phyloP scores from a whole-genome alignment of 1,140 invertebrate species.

The Bombus pyrosoma region DNA sequence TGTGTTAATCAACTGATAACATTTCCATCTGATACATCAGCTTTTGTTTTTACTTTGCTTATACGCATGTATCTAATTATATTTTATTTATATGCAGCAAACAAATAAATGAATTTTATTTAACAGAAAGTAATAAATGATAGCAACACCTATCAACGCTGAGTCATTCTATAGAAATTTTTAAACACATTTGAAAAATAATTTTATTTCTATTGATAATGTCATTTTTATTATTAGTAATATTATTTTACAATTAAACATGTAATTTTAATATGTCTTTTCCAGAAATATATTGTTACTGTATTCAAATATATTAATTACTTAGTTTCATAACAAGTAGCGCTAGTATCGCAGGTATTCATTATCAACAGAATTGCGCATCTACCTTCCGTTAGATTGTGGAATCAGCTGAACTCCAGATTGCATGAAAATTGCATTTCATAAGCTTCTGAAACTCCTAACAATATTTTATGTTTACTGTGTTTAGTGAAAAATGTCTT shows the following conservation, averaged over 20 bases:
- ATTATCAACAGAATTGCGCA: neutral
- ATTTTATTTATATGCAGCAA: neutral
- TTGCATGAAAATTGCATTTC: neutral
- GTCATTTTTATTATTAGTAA: neutral
- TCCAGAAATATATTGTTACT: neutral
- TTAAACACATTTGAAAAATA: neutral
- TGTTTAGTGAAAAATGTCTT: constrained; percentile 3
- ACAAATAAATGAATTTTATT: neutral
- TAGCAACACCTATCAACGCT: neutral
- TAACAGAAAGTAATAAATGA: neutral
- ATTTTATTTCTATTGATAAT: neutral
- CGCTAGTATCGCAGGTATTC: neutral
- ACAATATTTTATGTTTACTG: neutral
- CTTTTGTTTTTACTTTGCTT: neutral
- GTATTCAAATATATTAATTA: neutral
- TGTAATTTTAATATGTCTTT: neutral
- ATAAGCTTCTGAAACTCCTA: no score
- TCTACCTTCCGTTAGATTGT: neutral
- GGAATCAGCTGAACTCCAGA: neutral
- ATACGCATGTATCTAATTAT: neutral
- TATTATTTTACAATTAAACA: neutral
- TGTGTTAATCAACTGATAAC: neutral
- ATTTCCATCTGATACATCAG: neutral
- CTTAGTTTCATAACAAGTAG: neutral
- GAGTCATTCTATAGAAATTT: neutral